Percentiles rank a stretch among this genome's conserved stretches.
Evolutionary conservation across 2,113 vertebrate genomes (phyloP).

Genomic region (Abramis brama): DNA sequence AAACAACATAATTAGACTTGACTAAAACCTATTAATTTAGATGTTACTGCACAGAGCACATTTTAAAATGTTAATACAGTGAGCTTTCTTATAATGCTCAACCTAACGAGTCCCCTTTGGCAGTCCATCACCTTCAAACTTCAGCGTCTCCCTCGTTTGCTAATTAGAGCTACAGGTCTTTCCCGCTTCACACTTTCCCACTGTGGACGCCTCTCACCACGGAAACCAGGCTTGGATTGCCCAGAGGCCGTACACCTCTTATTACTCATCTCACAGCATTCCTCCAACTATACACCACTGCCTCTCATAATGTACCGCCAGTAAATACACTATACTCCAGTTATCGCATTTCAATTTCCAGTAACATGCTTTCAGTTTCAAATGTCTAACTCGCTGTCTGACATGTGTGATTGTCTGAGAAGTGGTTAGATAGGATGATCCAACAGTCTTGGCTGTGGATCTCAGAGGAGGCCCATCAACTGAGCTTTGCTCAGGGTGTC

Average conservation of each 20-base stretch:
- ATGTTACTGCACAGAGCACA: not conserved
- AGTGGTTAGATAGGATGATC: not conserved
- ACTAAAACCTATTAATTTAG: not conserved
- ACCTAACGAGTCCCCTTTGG: constrained; percentile 29
- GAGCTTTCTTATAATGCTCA: constrained; percentile 8
- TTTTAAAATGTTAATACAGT: not conserved
- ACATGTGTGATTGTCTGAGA: not conserved
- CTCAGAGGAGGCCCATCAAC: not conserved
- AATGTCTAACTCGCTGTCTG: not conserved
- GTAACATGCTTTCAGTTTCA: not conserved
- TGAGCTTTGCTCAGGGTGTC: constrained; percentile 22
- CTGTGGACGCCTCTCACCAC: constrained; percentile 56
- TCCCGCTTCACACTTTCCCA: constrained; percentile 45
- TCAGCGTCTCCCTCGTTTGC: constrained; percentile 56
- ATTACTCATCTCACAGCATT: constrained; percentile 21
- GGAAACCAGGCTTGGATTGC: constrained; percentile 63
- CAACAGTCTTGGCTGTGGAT: constrained; percentile 17
- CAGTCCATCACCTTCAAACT: constrained; percentile 25
- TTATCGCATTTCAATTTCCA: not conserved
- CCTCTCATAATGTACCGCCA: not conserved
- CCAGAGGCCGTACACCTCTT: constrained; percentile 35
- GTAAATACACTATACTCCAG: not conserved
- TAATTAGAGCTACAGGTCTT: constrained; percentile 66
- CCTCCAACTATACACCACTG: not conserved
- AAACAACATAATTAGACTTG: not conserved